phyloP scores from a whole-genome alignment of 1,140 invertebrate species.

The Liolophura sinensis region DNA sequence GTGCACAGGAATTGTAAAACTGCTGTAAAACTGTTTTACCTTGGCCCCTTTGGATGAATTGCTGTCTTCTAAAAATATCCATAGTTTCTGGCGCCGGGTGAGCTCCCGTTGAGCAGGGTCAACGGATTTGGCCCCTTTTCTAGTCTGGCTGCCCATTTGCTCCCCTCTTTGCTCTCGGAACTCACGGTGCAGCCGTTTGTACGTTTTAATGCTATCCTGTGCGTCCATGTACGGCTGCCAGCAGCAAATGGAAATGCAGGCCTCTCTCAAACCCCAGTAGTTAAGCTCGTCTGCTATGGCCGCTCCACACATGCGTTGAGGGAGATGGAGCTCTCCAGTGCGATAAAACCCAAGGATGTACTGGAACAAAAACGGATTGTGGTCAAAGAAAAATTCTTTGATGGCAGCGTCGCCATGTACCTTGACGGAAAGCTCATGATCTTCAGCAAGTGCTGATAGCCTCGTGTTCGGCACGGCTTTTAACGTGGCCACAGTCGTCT shows the following conservation, averaged over 20 bases:
- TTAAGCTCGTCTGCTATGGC: slow-evolving; percentile 37
- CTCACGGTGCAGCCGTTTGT: slow-evolving; percentile 19
- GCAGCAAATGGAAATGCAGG: slow-evolving; percentile 31
- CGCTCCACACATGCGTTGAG: slow-evolving; percentile 90
- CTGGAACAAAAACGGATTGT: slow-evolving; percentile 93
- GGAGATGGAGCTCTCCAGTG: slow-evolving; percentile 92
- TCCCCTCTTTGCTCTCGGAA: slow-evolving; percentile 11
- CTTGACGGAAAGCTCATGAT: neutral
- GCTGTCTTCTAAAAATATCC: slow-evolving; percentile 26
- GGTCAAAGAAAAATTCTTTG: slow-evolving; percentile 98
- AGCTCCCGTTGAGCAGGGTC: slow-evolving; percentile 22
- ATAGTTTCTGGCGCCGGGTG: slow-evolving; percentile 11
- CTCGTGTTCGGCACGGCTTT: slow-evolving; percentile 29
- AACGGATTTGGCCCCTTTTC: slow-evolving; percentile 7
- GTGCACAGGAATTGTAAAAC: too few relatives aligned
- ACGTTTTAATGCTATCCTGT: slow-evolving; percentile 21
- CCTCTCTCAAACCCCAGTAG: slow-evolving; percentile 31
- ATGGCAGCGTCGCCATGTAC: slow-evolving; percentile 58
- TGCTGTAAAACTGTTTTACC: slow-evolving; percentile 1
- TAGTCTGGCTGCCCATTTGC: neutral
- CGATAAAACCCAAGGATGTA: slow-evolving; percentile 96
- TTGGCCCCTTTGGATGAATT: slow-evolving; percentile 23
- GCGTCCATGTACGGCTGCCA: slow-evolving; percentile 24
- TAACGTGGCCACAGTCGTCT: slow-evolving; percentile 27
- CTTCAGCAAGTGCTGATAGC: slow-evolving; percentile 16